Evolutionary conservation across 2,888 invertebrate species (phyloP), one percentile per base, ranked within the genome.

Genomic region (Coenonympha glycerion): DNA sequence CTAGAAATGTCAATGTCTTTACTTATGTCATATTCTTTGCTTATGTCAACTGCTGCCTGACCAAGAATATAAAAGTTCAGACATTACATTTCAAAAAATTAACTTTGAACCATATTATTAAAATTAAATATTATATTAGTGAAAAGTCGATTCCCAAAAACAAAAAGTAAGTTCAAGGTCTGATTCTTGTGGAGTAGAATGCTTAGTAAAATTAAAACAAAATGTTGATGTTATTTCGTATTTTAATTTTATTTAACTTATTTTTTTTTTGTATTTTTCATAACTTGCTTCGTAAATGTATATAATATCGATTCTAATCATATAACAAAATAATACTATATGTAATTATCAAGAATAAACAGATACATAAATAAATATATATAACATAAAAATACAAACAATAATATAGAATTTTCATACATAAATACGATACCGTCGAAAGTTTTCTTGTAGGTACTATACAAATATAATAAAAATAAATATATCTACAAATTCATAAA

Each of bases 271-370:
- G 19, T 24, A 1, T 56, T 64, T 73, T 33, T 75, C 64, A 59
- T 50, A 55, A 30, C 58, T 65, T 70, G 74, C 74, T 73, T 68
- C 52, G 62, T 70, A 39, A 3, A 1, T 19, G 65, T 58, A 51
- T 65, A 68, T 76, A 76, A 52, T n/a, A 37, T 66, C n/a, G n/a
- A n/a, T n/a, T n/a, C 69, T 77, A 76, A 46, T 53, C 53, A 57
- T 58, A 65, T 68, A n/a, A n/a, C n/a, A n/a, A n/a, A 71, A 64
- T 73, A 71, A 71, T 72, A 69, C 65, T 68, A 64, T 73, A 62
- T 56, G 49, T 52, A 58, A 53, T 48, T 41, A 54, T 56, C 41
- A 57, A 57, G 45, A 56, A 54, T 50, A 59, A 46, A 60, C 62
- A 62, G 49, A 62, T 63, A 61, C 52, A 59, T 34, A 62, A 48